A percentile compares a stretch with the other conserved stretches of the same genome.
Conservation (phyloP, 2,797 vertebrate species). For the Pogoniulus pusillus region DNA sequence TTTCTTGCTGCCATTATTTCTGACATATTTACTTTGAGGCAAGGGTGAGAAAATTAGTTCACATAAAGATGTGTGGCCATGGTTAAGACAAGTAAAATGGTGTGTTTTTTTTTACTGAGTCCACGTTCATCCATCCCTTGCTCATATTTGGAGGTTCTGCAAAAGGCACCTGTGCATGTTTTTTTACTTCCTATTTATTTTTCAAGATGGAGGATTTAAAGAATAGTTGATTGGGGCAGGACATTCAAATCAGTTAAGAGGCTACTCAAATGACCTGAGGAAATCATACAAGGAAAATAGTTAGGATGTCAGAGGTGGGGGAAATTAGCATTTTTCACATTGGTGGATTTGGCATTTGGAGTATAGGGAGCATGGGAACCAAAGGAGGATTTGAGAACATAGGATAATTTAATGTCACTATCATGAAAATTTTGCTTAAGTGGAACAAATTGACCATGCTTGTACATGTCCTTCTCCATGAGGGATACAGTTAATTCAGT, state of each 20-base stretch:
- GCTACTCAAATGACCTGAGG: not conserved
- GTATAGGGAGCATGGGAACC: not conserved
- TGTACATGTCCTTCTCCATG: not conserved
- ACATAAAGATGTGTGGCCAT: not conserved
- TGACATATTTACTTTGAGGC: not conserved
- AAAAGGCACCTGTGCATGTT: not conserved
- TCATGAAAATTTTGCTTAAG: not conserved
- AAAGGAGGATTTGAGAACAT: not conserved
- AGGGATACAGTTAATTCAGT: not conserved
- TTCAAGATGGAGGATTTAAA: not conserved
- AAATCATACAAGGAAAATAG: not conserved
- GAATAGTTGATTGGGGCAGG: not conserved
- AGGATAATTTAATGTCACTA: not conserved
- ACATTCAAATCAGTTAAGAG: not conserved
- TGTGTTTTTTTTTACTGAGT: not conserved
- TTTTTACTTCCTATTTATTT: not conserved
- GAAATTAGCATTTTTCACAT: not conserved
- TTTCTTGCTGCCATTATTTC: not conserved
- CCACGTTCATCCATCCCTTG: not conserved
- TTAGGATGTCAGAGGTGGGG: not conserved
- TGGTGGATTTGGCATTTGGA: not conserved
- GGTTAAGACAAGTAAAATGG: not conserved
- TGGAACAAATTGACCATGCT: not conserved
- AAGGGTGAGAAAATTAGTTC: not conserved
- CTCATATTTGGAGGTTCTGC: not conserved